A percentile compares a stretch with the other conserved stretches of the same genome.
These are phyloP conservation scores for Zonotrichia leucophrys DNA, from an alignment of 2,113 vertebrate genomes.

Conservation along the genomic window DNA sequence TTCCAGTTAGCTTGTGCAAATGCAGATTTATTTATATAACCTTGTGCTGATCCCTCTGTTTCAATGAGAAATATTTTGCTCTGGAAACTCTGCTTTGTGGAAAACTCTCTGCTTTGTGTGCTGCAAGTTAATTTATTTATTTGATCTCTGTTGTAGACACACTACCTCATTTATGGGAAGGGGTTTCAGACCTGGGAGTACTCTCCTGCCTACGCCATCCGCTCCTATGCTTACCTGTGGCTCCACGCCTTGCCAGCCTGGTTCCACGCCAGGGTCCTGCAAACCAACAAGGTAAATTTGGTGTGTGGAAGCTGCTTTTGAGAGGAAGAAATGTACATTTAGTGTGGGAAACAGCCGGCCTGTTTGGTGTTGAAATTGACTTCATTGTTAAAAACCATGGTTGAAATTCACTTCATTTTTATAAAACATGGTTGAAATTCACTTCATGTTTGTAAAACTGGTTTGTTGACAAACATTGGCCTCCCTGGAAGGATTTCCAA, in stretches of 20 bases:
- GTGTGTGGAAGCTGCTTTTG: neutral
- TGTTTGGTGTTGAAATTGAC: neutral
- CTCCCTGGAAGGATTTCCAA: neutral
- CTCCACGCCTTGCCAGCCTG: conserved; percentile 92
- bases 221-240: conserved; percentile 96
- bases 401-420: neutral
- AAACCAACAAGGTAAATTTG: conserved; percentile 90
- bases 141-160: conserved; percentile 75
- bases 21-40: neutral
- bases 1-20: neutral
- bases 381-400: neutral
- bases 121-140: neutral
- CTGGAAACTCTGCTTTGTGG: neutral
- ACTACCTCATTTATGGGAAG: conserved; percentile 96
- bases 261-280: conserved; percentile 92
- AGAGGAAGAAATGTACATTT: neutral
- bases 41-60: neutral
- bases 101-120: too few relatives aligned
- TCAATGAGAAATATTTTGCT: neutral
- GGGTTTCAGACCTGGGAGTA: conserved; percentile 99
- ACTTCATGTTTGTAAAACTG: neutral
- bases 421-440: neutral
- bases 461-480: neutral
- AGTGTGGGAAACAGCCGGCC: neutral
- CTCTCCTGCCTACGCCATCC: conserved; percentile 92